Percentiles rank a stretch among this genome's conserved stretches.
phyloP scores from a whole-genome alignment of 2,113 vertebrate genomes.

The Silurus glanis region DNA sequence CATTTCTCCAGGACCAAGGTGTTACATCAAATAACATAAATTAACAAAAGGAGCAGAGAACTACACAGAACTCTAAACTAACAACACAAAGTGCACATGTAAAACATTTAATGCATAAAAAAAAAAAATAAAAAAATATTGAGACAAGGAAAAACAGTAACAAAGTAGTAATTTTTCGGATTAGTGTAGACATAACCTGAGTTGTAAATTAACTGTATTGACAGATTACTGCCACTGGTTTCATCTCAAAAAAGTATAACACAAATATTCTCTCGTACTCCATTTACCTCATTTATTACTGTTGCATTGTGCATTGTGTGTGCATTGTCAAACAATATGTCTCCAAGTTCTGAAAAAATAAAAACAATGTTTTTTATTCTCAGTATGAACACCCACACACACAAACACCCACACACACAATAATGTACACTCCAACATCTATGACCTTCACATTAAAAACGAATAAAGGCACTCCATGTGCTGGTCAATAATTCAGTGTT shows the following conservation, averaged over 20 bases:
- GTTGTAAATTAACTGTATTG: background rate
- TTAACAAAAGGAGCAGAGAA: no score
- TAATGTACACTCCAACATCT: background rate
- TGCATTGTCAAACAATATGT: background rate
- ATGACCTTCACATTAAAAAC: background rate
- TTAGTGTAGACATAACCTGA: no score
- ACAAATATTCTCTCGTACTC: background rate
- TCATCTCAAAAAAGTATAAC: background rate
- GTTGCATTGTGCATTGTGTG: background rate
- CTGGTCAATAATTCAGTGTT: constrained; percentile 18
- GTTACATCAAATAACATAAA: no score
- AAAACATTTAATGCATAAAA: no score
- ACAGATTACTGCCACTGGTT: background rate
- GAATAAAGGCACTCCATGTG: background rate
- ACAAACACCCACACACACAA: background rate
- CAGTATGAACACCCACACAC: background rate
- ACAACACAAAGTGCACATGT: no score
- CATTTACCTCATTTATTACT: background rate
- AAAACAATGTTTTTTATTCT: background rate
- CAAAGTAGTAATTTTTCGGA: no score
- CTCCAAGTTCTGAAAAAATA: background rate
- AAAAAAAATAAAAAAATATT: no score
- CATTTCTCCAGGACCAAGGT: no score
- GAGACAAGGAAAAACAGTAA: no score
- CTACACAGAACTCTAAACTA: no score